Evolutionary conservation across 2,888 invertebrate species (phyloP), one percentile per base, ranked within the genome.

Genomic region (Drosophila merina): DNA sequence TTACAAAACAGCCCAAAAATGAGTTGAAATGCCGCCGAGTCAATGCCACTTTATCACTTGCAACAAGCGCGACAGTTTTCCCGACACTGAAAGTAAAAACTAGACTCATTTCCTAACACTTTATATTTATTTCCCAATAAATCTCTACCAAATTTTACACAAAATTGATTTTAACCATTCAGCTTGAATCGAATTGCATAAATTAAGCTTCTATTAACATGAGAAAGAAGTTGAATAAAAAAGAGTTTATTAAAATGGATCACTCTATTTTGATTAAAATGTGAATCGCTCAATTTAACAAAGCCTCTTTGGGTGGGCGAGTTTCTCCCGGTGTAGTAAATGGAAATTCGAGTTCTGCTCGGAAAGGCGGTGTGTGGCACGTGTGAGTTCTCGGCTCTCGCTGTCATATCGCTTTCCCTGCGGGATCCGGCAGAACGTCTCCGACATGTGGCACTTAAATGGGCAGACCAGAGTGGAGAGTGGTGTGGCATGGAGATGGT

Each of bases 371-470:
- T 9, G 7, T 30, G 69, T 60, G 69, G 70, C 70, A 72, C 72
- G 70, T 70, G 70, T 52, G 51, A 52, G 59, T 56, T 70, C 40
- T 47, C 33, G 50, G 51, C 57, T 51, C 57, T 48, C 30, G 70
- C 51, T 70, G 68, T 71, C 52, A 52, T 70, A 70, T 69, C 62
- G 54, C 62, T 55, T 60, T 62, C 49, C 45, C 72, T 68, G 67
- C 58, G 62, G 62, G 67, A 45, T 42, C 55, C 47, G 54, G 64
- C 55, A 36, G 57, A 45, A 45, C 72, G 33, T 47, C 63, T 52
- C 36, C 55, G 62, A 76, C 83, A 85, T 82, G 85, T 87, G 82
- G 69, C 87, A 82, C 85, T 86, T 74, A 84, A 74, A 81, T 83
- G 79, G 57, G 70, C 86, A 75, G 79, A 73, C 70, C 81, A 58